A percentile compares a stretch with the other conserved stretches of the same genome.
Conservation (phyloP, 2,113 vertebrate species). For the Caranx ignobilis region DNA sequence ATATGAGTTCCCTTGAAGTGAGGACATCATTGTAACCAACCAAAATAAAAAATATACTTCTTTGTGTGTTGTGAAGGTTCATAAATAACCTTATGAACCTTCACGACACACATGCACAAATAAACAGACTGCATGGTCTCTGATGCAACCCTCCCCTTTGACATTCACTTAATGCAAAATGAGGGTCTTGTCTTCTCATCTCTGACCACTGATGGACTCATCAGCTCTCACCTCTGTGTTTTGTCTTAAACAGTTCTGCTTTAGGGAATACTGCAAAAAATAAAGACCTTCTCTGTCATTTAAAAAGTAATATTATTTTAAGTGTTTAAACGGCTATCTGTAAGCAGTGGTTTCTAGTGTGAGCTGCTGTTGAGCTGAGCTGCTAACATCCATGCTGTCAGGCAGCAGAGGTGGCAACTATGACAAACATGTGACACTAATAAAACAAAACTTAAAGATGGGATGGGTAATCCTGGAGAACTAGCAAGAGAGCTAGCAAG, state of each 20-base stretch:
- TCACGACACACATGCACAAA: conserved; percentile 54
- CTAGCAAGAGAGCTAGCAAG: too few species aligned
- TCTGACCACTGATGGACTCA: not conserved
- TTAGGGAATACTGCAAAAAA: conserved; percentile 1
- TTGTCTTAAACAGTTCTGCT: conserved; percentile 12
- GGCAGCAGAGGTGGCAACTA: conserved; percentile 12
- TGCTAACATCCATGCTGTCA: conserved; percentile 9
- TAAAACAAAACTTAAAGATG: conserved; percentile 18
- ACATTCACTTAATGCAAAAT: conserved; percentile 24
- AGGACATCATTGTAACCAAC: conserved; percentile 9
- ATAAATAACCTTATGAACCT: conserved; percentile 29
- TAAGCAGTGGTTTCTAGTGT: conserved; percentile 9
- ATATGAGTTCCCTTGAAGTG: conserved; percentile 7
- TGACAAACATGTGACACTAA: conserved; percentile 23
- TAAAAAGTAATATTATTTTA: not conserved
- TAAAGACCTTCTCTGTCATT: not conserved
- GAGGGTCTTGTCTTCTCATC: conserved; percentile 31
- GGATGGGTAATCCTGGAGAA: too few species aligned
- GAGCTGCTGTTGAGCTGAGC: conserved; percentile 9
- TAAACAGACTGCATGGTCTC: conserved; percentile 34
- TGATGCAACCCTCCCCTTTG: conserved; percentile 6
- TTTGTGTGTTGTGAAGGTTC: not conserved
- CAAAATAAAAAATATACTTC: conserved; percentile 4
- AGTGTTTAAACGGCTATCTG: conserved; percentile 7
- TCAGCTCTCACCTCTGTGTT: conserved; percentile 5